These are phyloP conservation scores for Heliothis peltigera DNA, from an alignment of 2,888 invertebrate genomes.

Conservation along the genomic window DNA sequence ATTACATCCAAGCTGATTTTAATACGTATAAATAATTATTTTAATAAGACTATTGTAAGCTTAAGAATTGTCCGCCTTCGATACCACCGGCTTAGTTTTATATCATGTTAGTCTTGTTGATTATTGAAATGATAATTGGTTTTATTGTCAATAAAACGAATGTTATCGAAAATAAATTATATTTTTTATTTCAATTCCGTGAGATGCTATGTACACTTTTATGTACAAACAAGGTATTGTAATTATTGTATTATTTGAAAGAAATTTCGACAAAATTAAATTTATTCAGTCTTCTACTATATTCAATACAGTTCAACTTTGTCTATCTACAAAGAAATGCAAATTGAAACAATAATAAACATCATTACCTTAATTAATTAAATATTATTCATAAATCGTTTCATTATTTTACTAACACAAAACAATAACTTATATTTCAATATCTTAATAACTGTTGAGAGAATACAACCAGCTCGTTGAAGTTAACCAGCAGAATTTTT, in stretches of 20 bases:
- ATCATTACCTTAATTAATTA: slow-evolving; percentile 24
- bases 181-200: slow-evolving; percentile 83
- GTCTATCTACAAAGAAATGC: slow-evolving; percentile 60
- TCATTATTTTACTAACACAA: slow-evolving; percentile 25
- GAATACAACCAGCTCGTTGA: background rate
- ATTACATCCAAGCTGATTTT: slow-evolving; percentile 20
- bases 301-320: slow-evolving; percentile 84
- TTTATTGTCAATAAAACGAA: slow-evolving; percentile 74
- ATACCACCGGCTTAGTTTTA: slow-evolving; percentile 60
- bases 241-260: slow-evolving; percentile 62
- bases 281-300: slow-evolving; percentile 86
- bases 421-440: slow-evolving; percentile 20
- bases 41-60: slow-evolving; percentile 28
- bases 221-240: slow-evolving; percentile 78
- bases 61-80: slow-evolving; percentile 51
- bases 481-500: background rate
- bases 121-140: slow-evolving; percentile 54
- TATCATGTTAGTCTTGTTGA: slow-evolving; percentile 61
- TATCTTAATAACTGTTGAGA: slow-evolving; percentile 10
- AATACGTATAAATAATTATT: slow-evolving; percentile 12
- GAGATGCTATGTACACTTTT: slow-evolving; percentile 65
- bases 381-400: slow-evolving; percentile 21
- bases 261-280: slow-evolving; percentile 78
- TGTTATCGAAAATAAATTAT: slow-evolving; percentile 85
- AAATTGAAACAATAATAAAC: slow-evolving; percentile 40